Base-by-base conservation (phyloP, 2,888 invertebrate species). In the Odontocerum albicorne region DNA sequence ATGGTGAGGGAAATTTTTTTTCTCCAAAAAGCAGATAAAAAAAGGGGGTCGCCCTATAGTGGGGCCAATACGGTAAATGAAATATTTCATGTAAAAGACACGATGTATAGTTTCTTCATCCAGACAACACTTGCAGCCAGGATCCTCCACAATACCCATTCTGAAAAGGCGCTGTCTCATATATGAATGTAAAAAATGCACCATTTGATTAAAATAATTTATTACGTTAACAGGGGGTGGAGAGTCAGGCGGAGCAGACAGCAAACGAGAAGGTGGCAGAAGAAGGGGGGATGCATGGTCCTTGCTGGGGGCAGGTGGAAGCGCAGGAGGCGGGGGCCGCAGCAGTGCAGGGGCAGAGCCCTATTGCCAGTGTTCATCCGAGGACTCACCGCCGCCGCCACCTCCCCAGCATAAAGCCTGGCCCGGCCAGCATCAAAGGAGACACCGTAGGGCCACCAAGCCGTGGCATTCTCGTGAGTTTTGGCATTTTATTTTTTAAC, bases 301-400 rank as follows among this genome's bases (percentile, higher is more conserved):
- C 32, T n/a, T 64, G 59, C 36, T 63, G 38, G 53, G 39, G 10
- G 12, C 22, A 8, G 56, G 16, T 15, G 40, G 32, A 1, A 19
- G 12, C 12, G 22, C 63, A 62, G 36, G 49, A 21, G 15, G 54
- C 50, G 17, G 64, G 60, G 56, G 66, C 63, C 55, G 54, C 0
- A 12, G 17, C 19, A n/a, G 32, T 12, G 27, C 20, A 2, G 19
- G 33, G 4, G 20, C 72, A 56, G 74, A 74, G 60, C 22, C 32
- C 3, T 73, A 74, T 56, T 88, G 89, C 1, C 88, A 86, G 0
- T 89, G 88, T 81, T 90, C 90, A 1, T 88, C 88, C 1, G 90
- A 90, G 47, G 84, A 86, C 60, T 78, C 73, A 0, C 66, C 72
- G 1, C 66, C 72, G 1, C 58, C 55, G 4, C 59, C 50, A 17